Percentiles rank a stretch among this genome's conserved stretches.
Conservation (phyloP, 2,888 invertebrate genomes). For the Caenorhabditis auriculariae region DNA sequence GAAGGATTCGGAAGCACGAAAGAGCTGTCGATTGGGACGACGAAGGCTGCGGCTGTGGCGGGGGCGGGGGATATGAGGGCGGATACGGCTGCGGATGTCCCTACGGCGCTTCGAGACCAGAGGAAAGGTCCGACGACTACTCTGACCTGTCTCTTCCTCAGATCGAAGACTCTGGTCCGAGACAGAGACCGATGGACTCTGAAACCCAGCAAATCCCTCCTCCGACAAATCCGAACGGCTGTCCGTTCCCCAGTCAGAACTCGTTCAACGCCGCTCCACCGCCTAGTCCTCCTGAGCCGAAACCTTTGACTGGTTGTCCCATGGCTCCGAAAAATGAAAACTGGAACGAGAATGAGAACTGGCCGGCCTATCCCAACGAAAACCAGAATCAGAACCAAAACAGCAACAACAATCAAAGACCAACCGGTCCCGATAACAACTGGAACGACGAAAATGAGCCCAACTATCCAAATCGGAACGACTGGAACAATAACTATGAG, state of each 20-base stretch:
- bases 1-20: background rate
- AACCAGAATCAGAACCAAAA: constrained; percentile 7
- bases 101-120: too few relatives aligned
- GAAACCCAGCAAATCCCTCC: too few relatives aligned
- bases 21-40: constrained; percentile 6
- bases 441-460: background rate
- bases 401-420: constrained; percentile 3
- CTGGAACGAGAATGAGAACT: background rate
- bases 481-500: background rate
- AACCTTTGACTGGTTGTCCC: constrained; percentile 6
- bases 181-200: too few relatives aligned
- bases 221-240: too few relatives aligned
- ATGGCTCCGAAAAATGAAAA: constrained; percentile 7
- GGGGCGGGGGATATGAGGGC: constrained; percentile 7
- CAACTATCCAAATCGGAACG: background rate
- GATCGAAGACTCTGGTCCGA: too few relatives aligned
- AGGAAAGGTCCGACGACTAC: too few relatives aligned
- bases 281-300: constrained; percentile 25
- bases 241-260: too few relatives aligned
- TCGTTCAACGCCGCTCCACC: too few relatives aligned
- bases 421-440: background rate
- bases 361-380: background rate
- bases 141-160: too few relatives aligned
- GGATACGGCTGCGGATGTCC: constrained; percentile 9
- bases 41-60: constrained; percentile 11